Evolutionary conservation across 2,113 vertebrate genomes (phyloP).

Genomic region (Labrus mixtus): DNA sequence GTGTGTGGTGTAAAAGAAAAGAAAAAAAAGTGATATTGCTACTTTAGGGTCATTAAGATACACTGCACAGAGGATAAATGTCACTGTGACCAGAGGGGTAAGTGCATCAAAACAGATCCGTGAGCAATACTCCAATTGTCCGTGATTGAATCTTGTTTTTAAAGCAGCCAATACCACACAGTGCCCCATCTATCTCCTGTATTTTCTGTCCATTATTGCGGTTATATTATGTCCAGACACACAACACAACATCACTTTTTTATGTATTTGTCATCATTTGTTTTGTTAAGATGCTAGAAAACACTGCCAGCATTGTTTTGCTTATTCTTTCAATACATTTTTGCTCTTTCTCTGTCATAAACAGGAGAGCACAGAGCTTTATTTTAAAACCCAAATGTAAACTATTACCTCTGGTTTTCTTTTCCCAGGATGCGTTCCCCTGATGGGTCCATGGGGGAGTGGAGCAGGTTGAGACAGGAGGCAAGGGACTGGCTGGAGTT

Average conservation of each 20-base stretch:
- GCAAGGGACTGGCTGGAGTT: slow-evolving; percentile 93
- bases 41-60: slow-evolving; percentile 25
- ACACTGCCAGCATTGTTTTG: not conserved
- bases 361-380: not conserved
- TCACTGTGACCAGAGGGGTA: slow-evolving; percentile 7
- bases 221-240: not conserved
- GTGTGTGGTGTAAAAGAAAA: not conserved
- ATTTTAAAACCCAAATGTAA: not conserved
- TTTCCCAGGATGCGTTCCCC: slow-evolving; percentile 85
- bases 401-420: slow-evolving; percentile 88
- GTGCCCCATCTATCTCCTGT: not conserved
- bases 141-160: not conserved
- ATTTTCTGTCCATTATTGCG: not conserved
- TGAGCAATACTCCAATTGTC: slow-evolving; percentile 8
- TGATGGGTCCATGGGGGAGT: slow-evolving; percentile 85
- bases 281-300: not conserved
- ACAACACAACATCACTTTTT: not conserved
- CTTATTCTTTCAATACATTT: not conserved
- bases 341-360: not conserved
- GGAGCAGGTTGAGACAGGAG: slow-evolving; percentile 91
- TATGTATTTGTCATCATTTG: not conserved
- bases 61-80: slow-evolving; percentile 19
- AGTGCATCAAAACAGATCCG: slow-evolving; percentile 32
- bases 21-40: not conserved
- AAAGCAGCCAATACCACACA: not conserved